A percentile compares a stretch with the other conserved stretches of the same genome.
phyloP scores from a whole-genome alignment of 2,113 vertebrate genomes.

The Psittacus erithacus region DNA sequence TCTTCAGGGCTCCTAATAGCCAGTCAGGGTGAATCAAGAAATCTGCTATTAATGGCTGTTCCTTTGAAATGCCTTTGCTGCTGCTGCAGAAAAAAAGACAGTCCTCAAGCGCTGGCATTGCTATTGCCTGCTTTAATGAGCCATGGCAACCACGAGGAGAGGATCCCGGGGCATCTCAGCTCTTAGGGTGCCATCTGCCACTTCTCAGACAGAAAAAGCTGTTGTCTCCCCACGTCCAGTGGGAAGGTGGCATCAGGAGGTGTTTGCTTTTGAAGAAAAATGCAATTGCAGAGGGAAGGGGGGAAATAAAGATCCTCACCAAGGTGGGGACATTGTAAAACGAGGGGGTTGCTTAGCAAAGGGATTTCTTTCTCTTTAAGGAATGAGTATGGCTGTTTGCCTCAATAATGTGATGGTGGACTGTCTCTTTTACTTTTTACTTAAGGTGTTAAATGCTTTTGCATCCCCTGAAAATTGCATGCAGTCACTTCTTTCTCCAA shows the following conservation, averaged over 20 bases:
- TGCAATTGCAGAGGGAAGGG: not conserved
- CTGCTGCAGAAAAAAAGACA: not conserved
- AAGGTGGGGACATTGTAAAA: not conserved
- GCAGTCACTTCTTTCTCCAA: not conserved
- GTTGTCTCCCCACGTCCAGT: accelerated
- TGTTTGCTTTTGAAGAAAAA: not conserved
- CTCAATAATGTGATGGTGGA: not conserved
- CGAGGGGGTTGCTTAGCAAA: not conserved
- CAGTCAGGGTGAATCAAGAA: not conserved
- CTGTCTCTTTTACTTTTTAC: not conserved
- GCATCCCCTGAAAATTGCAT: not conserved
- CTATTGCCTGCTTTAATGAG: not conserved
- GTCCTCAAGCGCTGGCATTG: not conserved
- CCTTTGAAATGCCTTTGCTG: slow-evolving; percentile 23
- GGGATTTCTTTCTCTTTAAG: not conserved
- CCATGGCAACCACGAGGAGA: not conserved
- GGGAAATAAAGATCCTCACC: not conserved
- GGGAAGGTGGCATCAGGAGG: not conserved
- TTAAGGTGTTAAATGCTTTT: not conserved
- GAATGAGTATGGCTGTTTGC: slow-evolving; percentile 6
- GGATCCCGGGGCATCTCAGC: not conserved
- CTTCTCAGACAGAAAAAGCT: not conserved
- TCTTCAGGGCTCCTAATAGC: not conserved
- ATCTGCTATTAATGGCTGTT: not conserved
- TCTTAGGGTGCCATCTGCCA: not conserved